phyloP scores from a whole-genome alignment of 2,888 invertebrate genomes.

The Willowsia nigromaculata region DNA sequence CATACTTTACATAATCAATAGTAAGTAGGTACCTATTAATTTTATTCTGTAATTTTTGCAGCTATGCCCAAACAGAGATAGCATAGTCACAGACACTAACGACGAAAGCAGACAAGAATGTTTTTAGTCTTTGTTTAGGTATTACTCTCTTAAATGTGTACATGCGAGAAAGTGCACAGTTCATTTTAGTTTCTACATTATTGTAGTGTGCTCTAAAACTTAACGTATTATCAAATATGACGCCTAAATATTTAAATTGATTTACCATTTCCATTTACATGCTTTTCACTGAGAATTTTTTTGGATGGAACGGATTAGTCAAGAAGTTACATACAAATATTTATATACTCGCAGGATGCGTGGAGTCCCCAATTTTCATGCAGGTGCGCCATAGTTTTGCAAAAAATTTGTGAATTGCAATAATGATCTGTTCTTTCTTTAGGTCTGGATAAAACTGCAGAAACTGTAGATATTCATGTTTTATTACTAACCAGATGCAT shows the following conservation, averaged over 20 bases:
- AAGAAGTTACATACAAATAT: too few relatives aligned
- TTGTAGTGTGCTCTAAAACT: constrained; percentile 16
- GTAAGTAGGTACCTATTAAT: neutral
- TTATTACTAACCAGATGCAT: too few relatives aligned
- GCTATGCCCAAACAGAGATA: neutral
- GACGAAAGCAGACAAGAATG: constrained; percentile 4
- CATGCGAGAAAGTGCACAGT: constrained; percentile 1
- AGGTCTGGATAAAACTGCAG: too few relatives aligned
- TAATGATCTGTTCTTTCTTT: too few relatives aligned
- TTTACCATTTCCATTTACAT: constrained; percentile 12
- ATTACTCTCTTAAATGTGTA: neutral
- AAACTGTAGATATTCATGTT: too few relatives aligned
- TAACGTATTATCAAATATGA: constrained; percentile 17
- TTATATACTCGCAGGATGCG: too few relatives aligned
- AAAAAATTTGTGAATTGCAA: too few relatives aligned
- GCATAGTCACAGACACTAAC: neutral
- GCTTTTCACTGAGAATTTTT: too few relatives aligned
- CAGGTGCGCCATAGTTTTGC: too few relatives aligned
- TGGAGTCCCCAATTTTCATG: too few relatives aligned
- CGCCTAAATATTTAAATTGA: constrained; percentile 26
- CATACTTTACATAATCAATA: neutral
- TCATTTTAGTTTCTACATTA: neutral
- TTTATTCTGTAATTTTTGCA: neutral
- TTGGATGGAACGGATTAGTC: too few relatives aligned
- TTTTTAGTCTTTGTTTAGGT: neutral